Evolutionary conservation across 2,797 vertebrate species (phyloP), one percentile per base, ranked within the genome.

Genomic region (Dromococcyx pavoninus): DNA sequence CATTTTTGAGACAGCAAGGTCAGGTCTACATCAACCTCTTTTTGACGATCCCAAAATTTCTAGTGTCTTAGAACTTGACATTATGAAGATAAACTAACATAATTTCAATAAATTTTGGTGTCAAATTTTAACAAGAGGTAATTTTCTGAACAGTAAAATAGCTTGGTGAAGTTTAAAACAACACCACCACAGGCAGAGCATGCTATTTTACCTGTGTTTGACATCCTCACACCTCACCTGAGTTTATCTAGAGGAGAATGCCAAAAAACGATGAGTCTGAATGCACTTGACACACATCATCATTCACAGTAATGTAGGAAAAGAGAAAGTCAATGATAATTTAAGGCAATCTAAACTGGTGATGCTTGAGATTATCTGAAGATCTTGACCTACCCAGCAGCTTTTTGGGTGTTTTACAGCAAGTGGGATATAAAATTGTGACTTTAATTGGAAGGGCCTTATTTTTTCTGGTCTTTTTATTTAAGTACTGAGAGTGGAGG

Each of bases 301-400:
- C 61, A 64, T 53, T 92, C 84, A 66, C 1, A 1, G 22, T 72
- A 91, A 89, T 60, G 44, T 32, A 41, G 51, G 58, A 53, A 91
- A 87, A 93, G 54, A 61, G 37, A 77, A 75, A 89, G 37, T 30
- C 18, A 17, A 65, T 46, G 58, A 93, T 72, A 79, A 89, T 93
- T 95, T 75, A 89, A 69, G 46, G 86, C 69, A 94, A 75, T 92
- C 93, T 89, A 92, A 96, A 91, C 46, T 75, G 83, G 43, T 57
- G 70, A 93, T 61, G 25, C 65, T 78, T 92, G 75, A 80, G 83
- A 95, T 94, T 94, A 86, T 77, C 39, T 86, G 33, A 88, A 46
- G 43, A 79, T 83, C 60, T 87, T 69, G 89, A 89, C 64, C 61
- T 66, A 77, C 51, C 46, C 69, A 80, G 62, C 16, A 94, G 54